Conservation (phyloP, 1,140 invertebrate species). For the Habropoda laboriosa region DNA sequence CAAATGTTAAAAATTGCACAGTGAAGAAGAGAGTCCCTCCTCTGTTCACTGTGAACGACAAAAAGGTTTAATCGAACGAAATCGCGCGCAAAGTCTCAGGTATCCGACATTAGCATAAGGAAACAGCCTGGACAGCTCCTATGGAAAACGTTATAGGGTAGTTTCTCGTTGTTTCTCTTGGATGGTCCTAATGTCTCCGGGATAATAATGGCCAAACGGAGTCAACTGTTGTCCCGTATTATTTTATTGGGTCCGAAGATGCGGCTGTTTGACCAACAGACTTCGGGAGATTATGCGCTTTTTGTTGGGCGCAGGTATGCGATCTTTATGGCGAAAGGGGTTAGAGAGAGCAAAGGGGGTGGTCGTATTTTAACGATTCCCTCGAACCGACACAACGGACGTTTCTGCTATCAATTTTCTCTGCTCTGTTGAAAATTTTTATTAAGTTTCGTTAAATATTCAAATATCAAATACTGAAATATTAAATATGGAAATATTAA, state of each 20-base stretch:
- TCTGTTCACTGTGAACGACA: not conserved
- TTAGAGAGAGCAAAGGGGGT: not conserved
- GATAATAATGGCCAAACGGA: not conserved
- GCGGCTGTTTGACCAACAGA: conserved; percentile 29
- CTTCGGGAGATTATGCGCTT: not conserved
- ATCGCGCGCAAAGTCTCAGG: conserved; percentile 2
- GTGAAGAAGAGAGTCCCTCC: not conserved
- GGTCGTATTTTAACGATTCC: not conserved
- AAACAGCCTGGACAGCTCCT: not conserved
- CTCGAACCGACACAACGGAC: not conserved
- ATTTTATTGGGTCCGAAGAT: conserved; percentile 1
- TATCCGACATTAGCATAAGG: conserved; percentile 34
- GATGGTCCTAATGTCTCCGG: not conserved
- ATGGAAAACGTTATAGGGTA: not conserved
- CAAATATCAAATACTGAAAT: too few relatives aligned
- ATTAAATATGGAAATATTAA: too few relatives aligned
- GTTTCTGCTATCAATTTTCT: not conserved
- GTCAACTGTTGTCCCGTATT: conserved; percentile 16
- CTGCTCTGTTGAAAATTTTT: not conserved
- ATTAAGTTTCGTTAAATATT: too few relatives aligned
- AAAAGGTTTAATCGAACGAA: not conserved
- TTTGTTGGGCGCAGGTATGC: conserved; percentile 20
- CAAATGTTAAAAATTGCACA: not conserved
- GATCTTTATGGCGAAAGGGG: not conserved
- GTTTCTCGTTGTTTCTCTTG: not conserved